Percentiles rank a stretch among this genome's conserved stretches.
These are phyloP conservation scores for Cebus imitator DNA, from an alignment of 2,113 vertebrate species.

Conservation along the genomic window DNA sequence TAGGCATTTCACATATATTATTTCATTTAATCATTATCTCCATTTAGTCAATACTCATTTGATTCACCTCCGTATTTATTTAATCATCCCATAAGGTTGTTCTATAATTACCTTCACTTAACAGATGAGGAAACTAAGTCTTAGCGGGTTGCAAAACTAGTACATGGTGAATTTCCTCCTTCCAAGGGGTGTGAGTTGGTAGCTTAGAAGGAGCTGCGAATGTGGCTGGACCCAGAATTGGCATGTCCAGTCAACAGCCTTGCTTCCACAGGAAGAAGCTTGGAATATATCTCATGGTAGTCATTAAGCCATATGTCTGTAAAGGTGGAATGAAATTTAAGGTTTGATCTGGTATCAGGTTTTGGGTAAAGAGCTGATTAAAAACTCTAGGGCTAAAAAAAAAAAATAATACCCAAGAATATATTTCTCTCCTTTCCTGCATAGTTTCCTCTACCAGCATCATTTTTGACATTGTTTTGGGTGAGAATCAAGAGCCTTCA, in stretches of 20 bases:
- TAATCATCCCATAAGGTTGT: neutral
- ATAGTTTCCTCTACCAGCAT: neutral
- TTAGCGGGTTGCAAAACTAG: neutral
- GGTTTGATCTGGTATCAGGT: neutral
- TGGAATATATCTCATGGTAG: neutral
- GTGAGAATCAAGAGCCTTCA: neutral
- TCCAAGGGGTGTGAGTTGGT: neutral
- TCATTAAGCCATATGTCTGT: neutral
- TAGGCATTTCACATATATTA: neutral
- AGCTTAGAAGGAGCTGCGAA: neutral
- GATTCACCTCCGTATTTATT: conserved; percentile 13
- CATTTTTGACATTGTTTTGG: neutral
- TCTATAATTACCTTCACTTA: neutral
- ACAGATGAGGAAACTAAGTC: neutral
- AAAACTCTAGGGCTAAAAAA: neutral
- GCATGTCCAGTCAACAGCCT: neutral
- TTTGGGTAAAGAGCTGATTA: neutral
- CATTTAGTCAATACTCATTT: neutral
- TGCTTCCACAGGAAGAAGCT: neutral
- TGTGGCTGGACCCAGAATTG: no score
- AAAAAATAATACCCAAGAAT: neutral
- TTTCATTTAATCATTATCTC: neutral
- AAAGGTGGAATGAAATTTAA: neutral
- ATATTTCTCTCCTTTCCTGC: neutral
- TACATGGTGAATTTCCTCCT: neutral